Base-by-base conservation (phyloP, 2,888 invertebrate genomes). In the Aspidiotus destructor region DNA sequence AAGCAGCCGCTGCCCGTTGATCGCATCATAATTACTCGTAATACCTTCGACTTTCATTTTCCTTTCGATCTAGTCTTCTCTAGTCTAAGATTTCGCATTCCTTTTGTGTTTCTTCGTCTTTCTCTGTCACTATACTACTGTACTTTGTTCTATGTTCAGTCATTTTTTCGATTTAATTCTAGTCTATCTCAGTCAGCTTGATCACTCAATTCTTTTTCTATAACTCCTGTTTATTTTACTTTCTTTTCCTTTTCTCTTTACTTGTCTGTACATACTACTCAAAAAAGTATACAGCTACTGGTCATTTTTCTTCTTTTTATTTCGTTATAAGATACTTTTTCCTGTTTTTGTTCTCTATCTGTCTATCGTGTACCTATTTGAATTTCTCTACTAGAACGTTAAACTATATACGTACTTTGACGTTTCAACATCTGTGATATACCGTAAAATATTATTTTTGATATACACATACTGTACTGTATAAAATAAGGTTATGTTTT, bases 51-150 rank as follows among this genome's bases (percentile, higher is more conserved):
- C 40, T 17, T 67, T 57, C 10, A 53, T 65, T 28, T 57, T 58
- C 55, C 8, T 48, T 28, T 55, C 17, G 42, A 55, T 67, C 67
- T 67, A 67, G 67, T 67, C 67, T 67, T 67, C 60, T 67, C 67
- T 67, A 67, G 62, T 62, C 62, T 44, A 64, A 54, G 64, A 64
- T 55, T 64, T 58, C 54, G 55, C 65, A 65, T 65, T 65, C 57
- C 57, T 44, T 16, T 40, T 58, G 40, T 13, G 17, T 55, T 55
- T 55, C 7, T 58, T 17, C 17, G 55, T 54, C 17, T 54, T 54
- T 54, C 17, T 52, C 13, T 52, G 52, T 28, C 28, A 52, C 15
- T 52, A 48, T 48, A 13, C 52, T 52, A 52, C 52, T 52, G 52
- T 52, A 28, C 52, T 55, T 17, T 55, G 55, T 55, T 17, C 16